Evolutionary conservation across 2,797 vertebrate species (phyloP).

Genomic region (Phoxinus dragarum): DNA sequence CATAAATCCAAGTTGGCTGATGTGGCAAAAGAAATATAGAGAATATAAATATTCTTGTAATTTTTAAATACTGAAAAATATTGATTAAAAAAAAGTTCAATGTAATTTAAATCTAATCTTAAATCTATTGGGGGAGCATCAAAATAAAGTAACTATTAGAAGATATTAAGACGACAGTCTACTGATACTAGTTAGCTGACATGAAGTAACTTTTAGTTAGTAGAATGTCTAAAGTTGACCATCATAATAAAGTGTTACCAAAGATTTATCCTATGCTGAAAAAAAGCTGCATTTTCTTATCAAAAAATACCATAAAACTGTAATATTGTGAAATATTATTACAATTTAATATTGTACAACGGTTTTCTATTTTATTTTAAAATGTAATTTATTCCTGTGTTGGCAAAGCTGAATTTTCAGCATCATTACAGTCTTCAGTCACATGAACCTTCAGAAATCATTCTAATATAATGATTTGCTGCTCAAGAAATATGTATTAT

Average conservation of each 20-base stretch:
- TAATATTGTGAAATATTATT: neutral
- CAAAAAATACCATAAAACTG: neutral
- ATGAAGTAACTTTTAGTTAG: neutral
- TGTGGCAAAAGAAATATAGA: neutral
- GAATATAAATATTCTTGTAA: neutral
- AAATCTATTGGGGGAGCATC: too few species aligned
- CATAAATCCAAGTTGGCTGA: neutral
- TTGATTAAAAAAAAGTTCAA: neutral
- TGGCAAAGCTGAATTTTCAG: too few species aligned
- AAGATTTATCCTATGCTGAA: neutral
- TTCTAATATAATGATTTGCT: too few species aligned
- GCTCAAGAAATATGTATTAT: too few species aligned
- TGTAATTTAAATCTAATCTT: neutral
- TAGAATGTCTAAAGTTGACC: neutral
- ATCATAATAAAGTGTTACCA: neutral
- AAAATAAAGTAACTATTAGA: too few species aligned
- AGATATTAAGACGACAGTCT: too few species aligned
- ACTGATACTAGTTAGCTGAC: neutral
- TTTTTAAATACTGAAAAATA: neutral
- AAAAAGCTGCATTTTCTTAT: neutral
- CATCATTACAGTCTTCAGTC: too few species aligned
- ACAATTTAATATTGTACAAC: neutral
- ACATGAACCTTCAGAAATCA: too few species aligned
- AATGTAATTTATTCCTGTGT: too few species aligned
- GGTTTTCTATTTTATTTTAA: neutral